phyloP scores from a whole-genome alignment of 2,797 vertebrate genomes.

The Eleutherodactylus coqui region DNA sequence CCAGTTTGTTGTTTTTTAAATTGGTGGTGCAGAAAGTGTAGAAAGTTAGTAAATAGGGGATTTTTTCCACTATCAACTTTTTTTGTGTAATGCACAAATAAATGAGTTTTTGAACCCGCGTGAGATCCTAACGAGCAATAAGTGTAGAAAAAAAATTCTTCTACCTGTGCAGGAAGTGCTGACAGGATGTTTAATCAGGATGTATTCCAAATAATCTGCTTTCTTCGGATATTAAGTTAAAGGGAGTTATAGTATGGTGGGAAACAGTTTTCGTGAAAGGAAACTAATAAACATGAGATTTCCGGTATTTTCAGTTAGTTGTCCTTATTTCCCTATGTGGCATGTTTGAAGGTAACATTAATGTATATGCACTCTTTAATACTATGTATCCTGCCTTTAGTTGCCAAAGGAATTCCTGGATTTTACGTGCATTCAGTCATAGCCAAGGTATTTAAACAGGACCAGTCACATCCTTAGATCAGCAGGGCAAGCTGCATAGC shows the following conservation, averaged over 20 bases:
- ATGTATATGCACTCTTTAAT: too few species aligned
- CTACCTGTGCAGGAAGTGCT: constrained; percentile 80
- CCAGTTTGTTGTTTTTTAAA: not conserved
- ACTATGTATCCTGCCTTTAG: too few species aligned
- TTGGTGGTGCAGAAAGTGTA: not conserved
- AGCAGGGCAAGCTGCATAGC: too few species aligned
- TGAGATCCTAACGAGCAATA: constrained; percentile 75
- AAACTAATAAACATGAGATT: constrained; percentile 57
- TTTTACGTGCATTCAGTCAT: too few species aligned
- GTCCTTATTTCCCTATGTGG: constrained; percentile 74
- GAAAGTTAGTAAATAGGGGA: not conserved
- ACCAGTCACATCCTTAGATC: too few species aligned
- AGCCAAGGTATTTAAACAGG: too few species aligned
- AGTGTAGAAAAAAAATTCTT: constrained; percentile 69
- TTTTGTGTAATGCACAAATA: not conserved
- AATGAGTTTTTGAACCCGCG: constrained; percentile 68
- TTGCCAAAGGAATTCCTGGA: too few species aligned
- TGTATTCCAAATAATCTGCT: constrained; percentile 73
- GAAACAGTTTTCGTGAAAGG: constrained; percentile 52
- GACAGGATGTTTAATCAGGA: constrained; percentile 84
- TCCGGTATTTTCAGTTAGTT: constrained; percentile 70
- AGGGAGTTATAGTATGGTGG: constrained; percentile 9
- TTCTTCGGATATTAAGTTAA: not conserved
- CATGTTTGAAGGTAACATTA: constrained; percentile 71
- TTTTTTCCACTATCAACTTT: not conserved